Evolutionary conservation across 2,113 vertebrate species (phyloP), one percentile per base, ranked within the genome.

Genomic region (Gadus chalcogrammus): DNA sequence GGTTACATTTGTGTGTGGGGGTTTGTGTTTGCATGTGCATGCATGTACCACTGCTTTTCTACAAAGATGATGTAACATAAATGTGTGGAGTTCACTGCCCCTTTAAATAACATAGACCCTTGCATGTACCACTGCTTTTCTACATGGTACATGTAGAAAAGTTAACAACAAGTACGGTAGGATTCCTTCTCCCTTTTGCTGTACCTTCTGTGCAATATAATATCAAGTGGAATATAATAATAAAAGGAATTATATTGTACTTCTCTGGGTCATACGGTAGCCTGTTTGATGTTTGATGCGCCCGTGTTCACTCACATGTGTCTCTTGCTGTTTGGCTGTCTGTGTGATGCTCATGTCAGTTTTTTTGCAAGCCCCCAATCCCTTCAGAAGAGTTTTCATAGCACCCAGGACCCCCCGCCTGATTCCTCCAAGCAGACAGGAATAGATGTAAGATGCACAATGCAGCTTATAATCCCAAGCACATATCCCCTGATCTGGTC

Each of bases 401-500:
- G 75, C 64, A 59, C 22, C 9, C 3, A 22, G 24, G 18, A 64
- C 31, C 20, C 38, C 68, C 52, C 65, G 3, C 4, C 0, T 3
- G 4, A 20, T 48, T 53, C 27, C 22, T 3, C 35, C 59, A 68
- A 56, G 61, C 17, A 63, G 22, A 38, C 17, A 48, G 8, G 11
- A 68, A 17, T 48, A 52, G n/a, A 65, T 76, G 15, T 38, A 24
- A 0, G 48, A 27, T 65, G 60, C 65, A 55, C 31, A n/a, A 63
- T 48, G 38, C 73, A 61, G 67, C 2, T 1, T 55, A 61, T 55
- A 72, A 15, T 2, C 5, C 42, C 42, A 48, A 6, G 9, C 42
- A 59, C 42, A 72, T 48, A 72, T 68, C n/a, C 48, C 65, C 75
- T 73, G 68, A 70, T 71, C 42, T 13, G 42, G 42, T 48, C 42